These are phyloP conservation scores for Cydia fagiglandana DNA, from an alignment of 1,140 invertebrate species.

Conservation along the genomic window DNA sequence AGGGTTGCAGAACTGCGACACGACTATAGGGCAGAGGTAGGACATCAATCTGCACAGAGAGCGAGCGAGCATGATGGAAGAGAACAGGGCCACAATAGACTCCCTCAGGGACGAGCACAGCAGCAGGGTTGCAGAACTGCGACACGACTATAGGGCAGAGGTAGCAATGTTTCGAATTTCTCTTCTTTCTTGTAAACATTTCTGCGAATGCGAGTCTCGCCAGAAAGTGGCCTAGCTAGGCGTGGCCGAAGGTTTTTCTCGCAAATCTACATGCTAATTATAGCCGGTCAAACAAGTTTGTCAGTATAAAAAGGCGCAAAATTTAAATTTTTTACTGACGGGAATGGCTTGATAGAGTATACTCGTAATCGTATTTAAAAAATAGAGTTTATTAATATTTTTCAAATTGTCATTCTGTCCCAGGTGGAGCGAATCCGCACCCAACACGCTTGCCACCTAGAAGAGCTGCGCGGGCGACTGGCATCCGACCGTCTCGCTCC, in stretches of 20 bases:
- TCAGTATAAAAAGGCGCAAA: too few relatives aligned
- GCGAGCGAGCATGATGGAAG: conserved; percentile 59
- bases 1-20: conserved; percentile 79
- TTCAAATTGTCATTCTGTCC: neutral
- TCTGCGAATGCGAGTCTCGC: too few relatives aligned
- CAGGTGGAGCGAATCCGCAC: conserved; percentile 79
- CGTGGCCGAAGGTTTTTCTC: too few relatives aligned
- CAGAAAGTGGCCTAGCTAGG: too few relatives aligned
- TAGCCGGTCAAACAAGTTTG: too few relatives aligned
- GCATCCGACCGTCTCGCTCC: conserved; percentile 79
- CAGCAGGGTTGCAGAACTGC: conserved; percentile 74
- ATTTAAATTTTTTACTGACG: too few relatives aligned
- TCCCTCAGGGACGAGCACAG: conserved; percentile 63
- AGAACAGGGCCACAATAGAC: conserved; percentile 62
- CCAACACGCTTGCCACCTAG: conserved; percentile 83
- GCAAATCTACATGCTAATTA: too few relatives aligned
- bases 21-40: too few relatives aligned
- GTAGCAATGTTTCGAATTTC: conserved; percentile 46
- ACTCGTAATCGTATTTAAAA: too few relatives aligned
- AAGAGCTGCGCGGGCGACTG: conserved; percentile 82
- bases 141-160: conserved; percentile 81
- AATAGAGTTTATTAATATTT: too few relatives aligned
- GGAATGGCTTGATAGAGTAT: too few relatives aligned
- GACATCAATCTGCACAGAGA: conserved; percentile 49
- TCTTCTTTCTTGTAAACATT: too few relatives aligned